Base-by-base conservation (phyloP, 2,888 invertebrate species). In the Apamea sordens region DNA sequence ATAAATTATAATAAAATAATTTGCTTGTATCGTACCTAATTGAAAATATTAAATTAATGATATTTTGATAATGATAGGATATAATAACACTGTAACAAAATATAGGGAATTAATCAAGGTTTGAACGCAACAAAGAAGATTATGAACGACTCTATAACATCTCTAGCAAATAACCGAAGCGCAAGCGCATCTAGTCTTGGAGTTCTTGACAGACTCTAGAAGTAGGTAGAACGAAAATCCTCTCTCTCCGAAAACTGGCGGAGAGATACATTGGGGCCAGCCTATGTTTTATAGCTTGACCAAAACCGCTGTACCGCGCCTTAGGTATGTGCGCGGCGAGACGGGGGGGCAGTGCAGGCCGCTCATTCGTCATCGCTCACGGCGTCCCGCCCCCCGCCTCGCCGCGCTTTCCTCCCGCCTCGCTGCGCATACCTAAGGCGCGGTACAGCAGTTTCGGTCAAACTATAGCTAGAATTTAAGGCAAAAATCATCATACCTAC, bases 41-140 rank as follows among this genome's bases (percentile, higher is more conserved):
- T n/a, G 0, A 68, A 63, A 68, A 59, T 50, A 11, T 61, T 44
- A 53, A 72, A 44, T 53, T 47, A 47, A 67, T 44, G 3, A 18
- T 32, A n/a, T 64, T 71, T 61, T 28, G 1, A 64, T 36, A 36
- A 11, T 83, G 59, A 65, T 44, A 73, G 15, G 50, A 15, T 69
- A 50, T 10, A 67, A 69, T 69, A 82, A 68, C 74, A 73, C 71
- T 44, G n/a, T 59, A 73, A 72, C 24, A 75, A 82, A n/a, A n/a
- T n/a, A 71, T 71, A 76, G 50, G 28, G 65, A 70, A 77, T 41
- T 65, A 28, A 65, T 18, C 3, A 24, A 18, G 18, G 44, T 79
- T 81, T 82, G 53, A 86, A 86, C 67, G 84, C 77, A 84, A 72
- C 78, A 73, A 86, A 74, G 63, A 63, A 70, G 7, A 36, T 50